Conservation (phyloP, 2,888 invertebrate genomes). For the Cataglyphis altisquamis region DNA sequence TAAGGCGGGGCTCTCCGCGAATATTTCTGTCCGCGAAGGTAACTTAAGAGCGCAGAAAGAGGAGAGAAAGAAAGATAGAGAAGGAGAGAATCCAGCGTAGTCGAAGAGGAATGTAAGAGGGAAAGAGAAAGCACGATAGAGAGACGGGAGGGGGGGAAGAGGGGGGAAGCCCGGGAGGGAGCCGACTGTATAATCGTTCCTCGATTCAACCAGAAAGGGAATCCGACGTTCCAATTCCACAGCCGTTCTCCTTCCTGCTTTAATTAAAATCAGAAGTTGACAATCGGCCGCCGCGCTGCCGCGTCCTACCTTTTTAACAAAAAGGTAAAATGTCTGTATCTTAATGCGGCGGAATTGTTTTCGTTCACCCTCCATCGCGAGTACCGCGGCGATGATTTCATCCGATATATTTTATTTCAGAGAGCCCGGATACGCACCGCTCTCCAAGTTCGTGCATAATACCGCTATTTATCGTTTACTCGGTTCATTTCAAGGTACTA, state of each 20-base stretch:
- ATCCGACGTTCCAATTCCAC: conserved; percentile 80
- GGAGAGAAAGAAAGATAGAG: conserved; percentile 56
- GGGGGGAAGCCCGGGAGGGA: conserved; percentile 6
- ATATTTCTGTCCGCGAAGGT: conserved; percentile 77
- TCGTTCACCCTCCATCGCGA: conserved; percentile 47
- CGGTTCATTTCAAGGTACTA: background rate
- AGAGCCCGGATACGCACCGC: background rate
- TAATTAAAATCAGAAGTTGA: conserved; percentile 80
- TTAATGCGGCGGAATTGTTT: conserved; percentile 52
- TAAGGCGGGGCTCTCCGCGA: conserved; percentile 82
- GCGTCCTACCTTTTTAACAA: conserved; percentile 57
- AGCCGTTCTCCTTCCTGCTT: conserved; percentile 77
- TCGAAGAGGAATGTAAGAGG: background rate
- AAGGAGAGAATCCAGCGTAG: conserved; percentile 28
- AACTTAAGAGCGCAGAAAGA: conserved; percentile 65
- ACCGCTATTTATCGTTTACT: conserved; percentile 18
- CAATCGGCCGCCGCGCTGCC: conserved; percentile 50
- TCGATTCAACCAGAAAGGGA: conserved; percentile 77
- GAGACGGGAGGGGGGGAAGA: background rate
- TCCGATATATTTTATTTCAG: conserved; percentile 40
- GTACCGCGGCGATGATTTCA: conserved; percentile 47
- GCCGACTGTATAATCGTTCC: conserved; percentile 76
- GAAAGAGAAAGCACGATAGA: conserved; percentile 35
- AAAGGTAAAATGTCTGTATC: conserved; percentile 49
- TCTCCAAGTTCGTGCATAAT: conserved; percentile 5